Evolutionary conservation across 2,113 vertebrate genomes (phyloP).

Genomic region (Pantherophis guttatus): DNA sequence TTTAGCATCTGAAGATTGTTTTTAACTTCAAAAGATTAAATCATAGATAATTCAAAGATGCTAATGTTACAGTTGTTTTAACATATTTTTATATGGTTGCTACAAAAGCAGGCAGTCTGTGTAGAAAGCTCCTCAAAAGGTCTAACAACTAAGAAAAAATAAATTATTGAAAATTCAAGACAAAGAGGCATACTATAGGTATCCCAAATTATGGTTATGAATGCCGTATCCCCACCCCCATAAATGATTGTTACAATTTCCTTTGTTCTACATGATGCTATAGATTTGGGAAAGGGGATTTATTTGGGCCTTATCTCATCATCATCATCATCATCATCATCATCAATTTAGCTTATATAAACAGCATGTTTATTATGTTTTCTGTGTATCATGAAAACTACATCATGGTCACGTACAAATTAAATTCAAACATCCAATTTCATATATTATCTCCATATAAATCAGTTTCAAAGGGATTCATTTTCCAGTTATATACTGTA

Average conservation of each 20-base stretch:
- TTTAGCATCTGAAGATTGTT: not conserved
- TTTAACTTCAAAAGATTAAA: not conserved
- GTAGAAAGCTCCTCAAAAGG: not conserved
- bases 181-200: not conserved
- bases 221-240: not conserved
- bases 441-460: not conserved
- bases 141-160: not conserved
- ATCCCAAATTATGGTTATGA: not conserved
- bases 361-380: not conserved
- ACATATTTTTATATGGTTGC: not conserved
- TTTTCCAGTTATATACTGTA: not conserved
- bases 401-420: not conserved
- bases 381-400: not conserved
- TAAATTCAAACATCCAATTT: not conserved
- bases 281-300: not conserved
- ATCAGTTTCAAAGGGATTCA: not conserved
- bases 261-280: not conserved
- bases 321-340: not conserved
- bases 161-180: not conserved
- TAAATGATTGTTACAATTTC: not conserved
- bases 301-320: not conserved
- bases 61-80: not conserved
- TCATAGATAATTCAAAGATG: not conserved
- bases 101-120: not conserved
- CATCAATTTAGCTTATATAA: not conserved